phyloP scores from a whole-genome alignment of 2,888 invertebrate genomes.

The Cheilosia impressa region DNA sequence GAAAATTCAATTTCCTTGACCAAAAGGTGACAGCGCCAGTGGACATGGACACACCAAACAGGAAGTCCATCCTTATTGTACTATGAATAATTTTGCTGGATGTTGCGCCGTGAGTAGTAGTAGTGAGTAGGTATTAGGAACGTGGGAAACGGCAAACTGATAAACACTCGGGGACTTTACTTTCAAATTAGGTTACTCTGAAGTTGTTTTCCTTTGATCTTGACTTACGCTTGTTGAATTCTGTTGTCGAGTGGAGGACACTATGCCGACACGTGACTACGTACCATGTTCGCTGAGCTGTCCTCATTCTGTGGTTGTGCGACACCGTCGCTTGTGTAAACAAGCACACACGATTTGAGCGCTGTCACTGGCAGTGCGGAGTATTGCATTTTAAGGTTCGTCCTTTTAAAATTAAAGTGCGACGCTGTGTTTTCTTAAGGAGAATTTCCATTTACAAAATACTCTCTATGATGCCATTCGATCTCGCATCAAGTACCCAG shows the following conservation, averaged over 20 bases:
- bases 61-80: conserved; percentile 65
- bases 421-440: conserved; percentile 6
- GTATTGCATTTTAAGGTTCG: conserved; percentile 15
- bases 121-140: not conserved
- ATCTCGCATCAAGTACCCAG: not conserved
- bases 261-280: conserved; percentile 59
- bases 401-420: conserved; percentile 43
- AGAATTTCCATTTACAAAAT: conserved; percentile 10
- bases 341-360: conserved; percentile 45
- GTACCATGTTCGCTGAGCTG: conserved; percentile 12
- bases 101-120: too few relatives aligned
- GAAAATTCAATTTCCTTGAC: conserved; percentile 72
- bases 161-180: conserved; percentile 56
- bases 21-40: conserved; percentile 49
- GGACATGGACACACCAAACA: conserved; percentile 53
- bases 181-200: conserved; percentile 72
- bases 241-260: conserved; percentile 56
- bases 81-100: conserved; percentile 10
- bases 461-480: too few relatives aligned
- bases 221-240: conserved; percentile 76
- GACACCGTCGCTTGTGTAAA: conserved; percentile 51
- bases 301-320: conserved; percentile 42
- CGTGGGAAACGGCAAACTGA: conserved; percentile 50
- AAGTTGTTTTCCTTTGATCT: conserved; percentile 77
- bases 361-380: conserved; percentile 18